Base-by-base conservation (phyloP, 2,113 vertebrate species). In the Lichenostomus cassidix region DNA sequence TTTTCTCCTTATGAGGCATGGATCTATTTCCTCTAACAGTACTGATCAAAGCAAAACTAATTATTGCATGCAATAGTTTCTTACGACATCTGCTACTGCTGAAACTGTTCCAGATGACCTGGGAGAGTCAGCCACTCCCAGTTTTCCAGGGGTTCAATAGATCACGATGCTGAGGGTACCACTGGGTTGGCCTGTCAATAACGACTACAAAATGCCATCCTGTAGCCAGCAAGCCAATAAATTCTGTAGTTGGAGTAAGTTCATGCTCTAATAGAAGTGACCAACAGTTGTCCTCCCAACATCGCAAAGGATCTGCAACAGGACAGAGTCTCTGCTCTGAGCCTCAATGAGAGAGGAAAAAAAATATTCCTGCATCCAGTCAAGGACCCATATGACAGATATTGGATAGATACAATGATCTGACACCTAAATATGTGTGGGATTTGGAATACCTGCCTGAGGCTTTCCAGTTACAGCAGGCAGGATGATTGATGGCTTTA, bases 171-270 rank as follows among this genome's bases (percentile, higher is more conserved):
- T 49, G 77, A 59, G 29, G 53, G 25, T 15, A 42, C 7, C 0
- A 0, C 55, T 87, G 46, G 46, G 17, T 53, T 70, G 31, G 7
- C 17, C 25, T 62, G 37, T 31, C 0, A 0, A 29, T 77, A 63
- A 65, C 33, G 20, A 67, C 4, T 13, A 35, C 35, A 68, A 68
- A 79, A 86, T 39, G 25, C 28, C 49, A 27, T 64, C 33, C 58
- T 71, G 29, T 42, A 68, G 25, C 18, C 44, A 85, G 4, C 24
- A 63, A 0, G 0, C 5, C 47, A 67, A n/a, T 55, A 63, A n/a
- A 85, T 62, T 62, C n/a, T 90, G 55, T 53, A 55, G 37, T n/a
- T 56, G 15, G 41, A 64, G 14, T 29, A 62, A 73, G 28, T 35
- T 81, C 50, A 27, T 23, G 12, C 24, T 35, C 58, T 27, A 21